These are phyloP conservation scores for Ophioninae sp. DNA, from an alignment of 2,888 invertebrate genomes.

Conservation along the genomic window DNA sequence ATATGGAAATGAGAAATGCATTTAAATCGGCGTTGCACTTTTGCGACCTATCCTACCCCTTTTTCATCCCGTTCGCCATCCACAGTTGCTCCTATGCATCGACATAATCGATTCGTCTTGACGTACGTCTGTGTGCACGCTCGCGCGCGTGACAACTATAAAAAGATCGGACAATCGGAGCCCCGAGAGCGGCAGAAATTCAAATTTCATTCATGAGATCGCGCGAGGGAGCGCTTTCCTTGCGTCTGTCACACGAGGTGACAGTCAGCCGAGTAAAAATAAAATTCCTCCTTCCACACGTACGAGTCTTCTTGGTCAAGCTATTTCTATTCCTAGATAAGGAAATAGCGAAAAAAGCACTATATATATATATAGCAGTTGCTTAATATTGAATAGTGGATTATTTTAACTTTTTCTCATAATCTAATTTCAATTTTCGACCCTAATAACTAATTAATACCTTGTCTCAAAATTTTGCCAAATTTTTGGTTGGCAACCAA, in stretches of 20 bases:
- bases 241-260: background rate
- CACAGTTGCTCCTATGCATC: constrained; percentile 12
- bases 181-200: constrained; percentile 17
- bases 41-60: constrained; percentile 8
- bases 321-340: background rate
- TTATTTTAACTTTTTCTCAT: too few relatives aligned
- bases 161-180: constrained; percentile 16
- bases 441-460: too few relatives aligned
- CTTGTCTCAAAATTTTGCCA: too few relatives aligned
- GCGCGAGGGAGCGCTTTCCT: background rate
- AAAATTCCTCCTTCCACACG: constrained; percentile 7
- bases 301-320: background rate
- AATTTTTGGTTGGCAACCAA: too few relatives aligned
- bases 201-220: constrained; percentile 43
- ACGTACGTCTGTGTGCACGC: background rate
- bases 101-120: constrained; percentile 23
- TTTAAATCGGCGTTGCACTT: constrained; percentile 15
- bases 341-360: background rate
- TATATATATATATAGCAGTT: too few relatives aligned
- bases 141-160: background rate
- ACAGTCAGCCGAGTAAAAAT: constrained; percentile 14
- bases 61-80: background rate
- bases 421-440: too few relatives aligned
- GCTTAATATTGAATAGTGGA: too few relatives aligned
- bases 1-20: constrained; percentile 27